Evolutionary conservation across 2,797 vertebrate genomes (phyloP), one percentile per base, ranked within the genome.

Genomic region (Lepilemur ruficaudatus): DNA sequence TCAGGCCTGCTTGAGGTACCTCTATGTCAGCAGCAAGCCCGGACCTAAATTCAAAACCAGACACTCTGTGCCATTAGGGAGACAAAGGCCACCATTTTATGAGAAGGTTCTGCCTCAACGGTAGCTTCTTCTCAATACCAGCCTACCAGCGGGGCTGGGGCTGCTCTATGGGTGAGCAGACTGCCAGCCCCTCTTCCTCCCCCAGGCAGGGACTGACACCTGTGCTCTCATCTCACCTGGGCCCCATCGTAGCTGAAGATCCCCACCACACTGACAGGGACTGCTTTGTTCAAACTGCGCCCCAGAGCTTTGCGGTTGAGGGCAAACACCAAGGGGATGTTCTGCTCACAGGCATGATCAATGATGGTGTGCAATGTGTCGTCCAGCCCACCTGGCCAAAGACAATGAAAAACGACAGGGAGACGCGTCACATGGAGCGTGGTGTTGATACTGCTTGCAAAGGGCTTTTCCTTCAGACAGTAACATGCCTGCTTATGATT

Each of bases 241-340:
- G 99, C 99, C 0, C 99, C 99, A 28, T 99, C 99, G 0, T 99
- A 99, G 98, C 99, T 99, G 98, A 99, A 99, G 98, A 99, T 99
- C 57, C 99, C 99, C 95, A 99, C 99, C 89, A 99, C 98, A 1
- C 99, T 99, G 97, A 99, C 99, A 3, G 99, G 99, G 91, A 99
- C 99, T 0, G 99, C 99, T 98, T 99, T 99, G 98, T 99, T 99
- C 97, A 99, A 98, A 57, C 99, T 99, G 89, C 99, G 99, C 35
- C 99, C 99, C 59, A 99, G 97, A 48, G 99, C 99, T 98, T 99
- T 99, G 96, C 99, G 99, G 93, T 99, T 99, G 23, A 99, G 99
- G 8, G 99, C 99, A 57, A 99, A 99, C 85, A 99, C 99, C 67
- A 99, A 99, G 0, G 99, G 99, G 38, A 99, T 98, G 5, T 98